Conservation (phyloP, 2,113 vertebrate species). For the Acrocephalus kingi region DNA sequence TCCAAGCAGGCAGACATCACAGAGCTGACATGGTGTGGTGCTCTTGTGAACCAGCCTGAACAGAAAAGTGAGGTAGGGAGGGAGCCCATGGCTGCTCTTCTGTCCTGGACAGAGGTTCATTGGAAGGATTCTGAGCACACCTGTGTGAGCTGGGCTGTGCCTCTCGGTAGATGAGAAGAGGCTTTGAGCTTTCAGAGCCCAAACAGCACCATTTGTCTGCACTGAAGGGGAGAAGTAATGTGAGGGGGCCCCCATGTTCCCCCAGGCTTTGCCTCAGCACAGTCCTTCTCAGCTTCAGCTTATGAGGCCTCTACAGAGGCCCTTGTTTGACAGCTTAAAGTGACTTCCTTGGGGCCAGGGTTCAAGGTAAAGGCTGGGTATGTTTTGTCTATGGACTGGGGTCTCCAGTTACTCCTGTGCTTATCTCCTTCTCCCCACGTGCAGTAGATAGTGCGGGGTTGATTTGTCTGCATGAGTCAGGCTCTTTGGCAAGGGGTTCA, state of each 20-base stretch:
- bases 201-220: not conserved
- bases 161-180: not conserved
- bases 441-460: not conserved
- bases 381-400: not conserved
- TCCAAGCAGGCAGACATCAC: not conserved
- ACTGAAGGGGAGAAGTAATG: not conserved
- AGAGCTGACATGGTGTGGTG: not conserved
- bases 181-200: not conserved
- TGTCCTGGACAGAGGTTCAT: accelerated
- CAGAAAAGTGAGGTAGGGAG: not conserved
- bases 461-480: not conserved
- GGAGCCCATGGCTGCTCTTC: not conserved
- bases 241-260: accelerated
- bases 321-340: not conserved
- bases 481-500: not conserved
- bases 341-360: not conserved
- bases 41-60: not conserved
- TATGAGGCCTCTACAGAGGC: not conserved
- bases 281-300: not conserved
- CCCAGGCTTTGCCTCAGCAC: not conserved
- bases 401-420: not conserved
- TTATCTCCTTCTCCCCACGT: not conserved
- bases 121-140: not conserved
- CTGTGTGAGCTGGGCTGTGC: not conserved
- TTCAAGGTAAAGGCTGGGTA: not conserved